Conservation (phyloP, 2,888 invertebrate species). For the Cantharis rufa region DNA sequence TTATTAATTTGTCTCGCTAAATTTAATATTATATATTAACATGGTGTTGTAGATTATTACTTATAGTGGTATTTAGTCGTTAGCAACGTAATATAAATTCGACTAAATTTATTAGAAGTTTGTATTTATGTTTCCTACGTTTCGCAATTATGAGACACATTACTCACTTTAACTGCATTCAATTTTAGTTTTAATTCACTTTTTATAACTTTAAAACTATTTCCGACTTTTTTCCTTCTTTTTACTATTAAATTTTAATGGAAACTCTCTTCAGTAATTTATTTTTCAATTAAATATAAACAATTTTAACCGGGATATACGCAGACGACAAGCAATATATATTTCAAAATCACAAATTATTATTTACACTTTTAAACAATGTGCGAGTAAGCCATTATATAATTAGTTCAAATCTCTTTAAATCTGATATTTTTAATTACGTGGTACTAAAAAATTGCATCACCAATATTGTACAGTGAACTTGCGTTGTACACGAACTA, state of each 20-base stretch:
- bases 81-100: not conserved
- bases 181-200: not conserved
- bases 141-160: not conserved
- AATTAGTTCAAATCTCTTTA: not conserved
- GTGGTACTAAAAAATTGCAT: not conserved
- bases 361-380: not conserved
- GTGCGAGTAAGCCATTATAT: not conserved
- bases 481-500: not conserved
- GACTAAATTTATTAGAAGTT: not conserved
- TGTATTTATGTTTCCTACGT: not conserved
- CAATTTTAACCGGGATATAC: not conserved
- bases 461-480: not conserved
- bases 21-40: not conserved
- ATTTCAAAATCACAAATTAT: too few relatives aligned
- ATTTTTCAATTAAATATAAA: not conserved
- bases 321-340: too few relatives aligned
- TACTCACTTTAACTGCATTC: not conserved
- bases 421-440: not conserved
- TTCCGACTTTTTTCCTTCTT: not conserved
- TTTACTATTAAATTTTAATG: not conserved
- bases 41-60: not conserved
- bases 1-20: not conserved
- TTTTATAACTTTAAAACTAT: not conserved
- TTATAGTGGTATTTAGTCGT: not conserved
- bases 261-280: not conserved